phyloP scores from a whole-genome alignment of 2,113 vertebrate genomes.

The Vulpes vulpes region DNA sequence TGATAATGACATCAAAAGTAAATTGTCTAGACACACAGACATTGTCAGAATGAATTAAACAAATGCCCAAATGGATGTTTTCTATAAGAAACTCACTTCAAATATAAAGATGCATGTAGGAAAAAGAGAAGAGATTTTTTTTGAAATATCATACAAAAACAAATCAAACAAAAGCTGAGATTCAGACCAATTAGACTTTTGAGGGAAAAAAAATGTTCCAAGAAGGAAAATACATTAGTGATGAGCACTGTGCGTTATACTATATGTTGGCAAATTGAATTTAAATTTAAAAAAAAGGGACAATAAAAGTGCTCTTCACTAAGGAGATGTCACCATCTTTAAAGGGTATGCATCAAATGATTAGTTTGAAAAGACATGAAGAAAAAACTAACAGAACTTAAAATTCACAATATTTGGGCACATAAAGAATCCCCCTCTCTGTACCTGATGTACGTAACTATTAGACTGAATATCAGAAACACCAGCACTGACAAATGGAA shows the following conservation, averaged over 20 bases:
- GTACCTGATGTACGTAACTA: neutral
- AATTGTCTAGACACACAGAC: neutral
- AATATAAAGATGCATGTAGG: neutral
- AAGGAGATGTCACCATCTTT: neutral
- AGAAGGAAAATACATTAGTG: neutral
- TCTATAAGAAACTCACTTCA: neutral
- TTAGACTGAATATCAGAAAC: neutral
- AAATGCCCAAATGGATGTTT: neutral
- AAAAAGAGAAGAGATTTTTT: neutral
- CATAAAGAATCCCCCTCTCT: neutral
- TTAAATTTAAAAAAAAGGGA: no score
- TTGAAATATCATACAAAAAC: neutral
- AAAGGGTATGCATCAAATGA: neutral
- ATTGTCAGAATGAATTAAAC: neutral
- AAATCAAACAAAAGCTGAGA: neutral
- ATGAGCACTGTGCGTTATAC: no score
- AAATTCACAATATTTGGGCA: neutral
- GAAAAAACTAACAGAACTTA: neutral
- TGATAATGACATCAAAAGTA: neutral
- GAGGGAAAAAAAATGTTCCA: neutral
- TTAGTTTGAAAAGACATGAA: neutral
- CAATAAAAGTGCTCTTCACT: neutral
- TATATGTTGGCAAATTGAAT: no score
- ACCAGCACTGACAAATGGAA: neutral
- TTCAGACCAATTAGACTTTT: neutral